A percentile compares a stretch with the other conserved stretches of the same genome.
Conservation (phyloP, 2,113 vertebrate genomes). For the Zosterops hypoxanthus region DNA sequence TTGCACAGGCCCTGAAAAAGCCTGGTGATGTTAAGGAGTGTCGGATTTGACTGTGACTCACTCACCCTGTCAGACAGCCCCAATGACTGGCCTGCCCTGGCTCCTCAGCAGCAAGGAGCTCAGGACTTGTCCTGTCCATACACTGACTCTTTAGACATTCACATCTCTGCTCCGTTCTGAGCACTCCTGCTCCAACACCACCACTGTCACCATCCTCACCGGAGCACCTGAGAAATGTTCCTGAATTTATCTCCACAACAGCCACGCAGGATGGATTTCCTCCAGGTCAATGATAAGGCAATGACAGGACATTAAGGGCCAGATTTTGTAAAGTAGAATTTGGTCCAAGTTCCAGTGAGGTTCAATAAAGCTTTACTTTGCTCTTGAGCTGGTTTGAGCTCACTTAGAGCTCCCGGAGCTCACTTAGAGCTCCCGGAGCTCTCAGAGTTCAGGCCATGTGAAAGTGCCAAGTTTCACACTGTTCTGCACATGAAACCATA, state of each 20-base stretch:
- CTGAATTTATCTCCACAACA: background rate
- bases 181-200: background rate
- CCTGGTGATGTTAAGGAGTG: background rate
- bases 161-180: background rate
- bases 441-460: background rate
- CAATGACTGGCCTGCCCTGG: background rate
- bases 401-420: background rate
- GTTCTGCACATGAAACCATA: slow-evolving; percentile 47
- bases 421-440: background rate
- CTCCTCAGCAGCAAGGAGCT: background rate
- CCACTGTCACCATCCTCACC: background rate
- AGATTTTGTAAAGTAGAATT: background rate
- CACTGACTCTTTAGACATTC: background rate
- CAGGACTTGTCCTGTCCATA: background rate
- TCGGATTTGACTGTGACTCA: slow-evolving; percentile 25
- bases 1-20: background rate
- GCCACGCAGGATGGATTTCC: background rate
- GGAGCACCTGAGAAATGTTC: background rate
- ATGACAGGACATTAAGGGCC: background rate
- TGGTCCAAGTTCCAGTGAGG: background rate
- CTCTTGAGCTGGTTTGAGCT: slow-evolving; percentile 8
- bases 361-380: slow-evolving; percentile 7
- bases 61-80: background rate
- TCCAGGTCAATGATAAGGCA: background rate
- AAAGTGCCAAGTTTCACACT: slow-evolving; percentile 63